Conservation (phyloP, 2,888 invertebrate species). For the Prosapia bicincta region DNA sequence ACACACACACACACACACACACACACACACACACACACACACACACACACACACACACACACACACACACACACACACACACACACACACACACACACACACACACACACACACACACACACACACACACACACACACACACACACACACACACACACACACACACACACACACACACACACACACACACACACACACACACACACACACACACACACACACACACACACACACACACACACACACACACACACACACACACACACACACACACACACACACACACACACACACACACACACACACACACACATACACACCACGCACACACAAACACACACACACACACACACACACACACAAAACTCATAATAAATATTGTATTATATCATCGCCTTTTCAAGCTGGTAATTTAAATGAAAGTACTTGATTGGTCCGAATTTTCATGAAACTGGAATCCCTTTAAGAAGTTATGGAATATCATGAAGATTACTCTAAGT, state of each 20-base stretch:
- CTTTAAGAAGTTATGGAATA: no score
- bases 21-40: no score
- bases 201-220: conserved; percentile 5
- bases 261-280: conserved; percentile 5
- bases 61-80: background rate
- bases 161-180: conserved; percentile 5
- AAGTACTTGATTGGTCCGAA: no score
- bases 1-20: no score
- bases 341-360: no score
- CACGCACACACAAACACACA: background rate
- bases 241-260: conserved; percentile 5
- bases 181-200: conserved; percentile 5
- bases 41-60: no score
- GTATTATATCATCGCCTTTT: no score
- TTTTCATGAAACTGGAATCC: no score
- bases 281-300: conserved; percentile 5
- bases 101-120: conserved; percentile 5
- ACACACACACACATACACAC: background rate
- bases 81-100: conserved; percentile 3
- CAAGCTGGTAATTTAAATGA: no score
- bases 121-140: conserved; percentile 5
- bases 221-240: conserved; percentile 5
- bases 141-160: conserved; percentile 5
- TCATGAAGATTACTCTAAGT: no score
- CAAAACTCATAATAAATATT: no score